A percentile compares a stretch with the other conserved stretches of the same genome.
Evolutionary conservation across 2,888 invertebrate species (phyloP).

Genomic region (Diaprepes abbreviatus): DNA sequence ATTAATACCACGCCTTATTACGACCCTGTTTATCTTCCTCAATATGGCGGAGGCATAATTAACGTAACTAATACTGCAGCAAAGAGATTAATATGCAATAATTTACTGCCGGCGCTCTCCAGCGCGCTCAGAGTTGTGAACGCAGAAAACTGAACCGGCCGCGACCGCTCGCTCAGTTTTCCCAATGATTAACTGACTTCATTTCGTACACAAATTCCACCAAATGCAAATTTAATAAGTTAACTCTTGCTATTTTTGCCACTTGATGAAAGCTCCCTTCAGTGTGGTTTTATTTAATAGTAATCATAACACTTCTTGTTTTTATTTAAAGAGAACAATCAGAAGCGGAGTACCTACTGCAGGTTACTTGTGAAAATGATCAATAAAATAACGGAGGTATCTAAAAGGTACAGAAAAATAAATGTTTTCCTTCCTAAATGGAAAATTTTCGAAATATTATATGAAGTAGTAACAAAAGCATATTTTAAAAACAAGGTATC

Average conservation of each 20-base stretch:
- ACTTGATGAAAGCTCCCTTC: slow-evolving; percentile 27
- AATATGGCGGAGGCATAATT: slow-evolving; percentile 67
- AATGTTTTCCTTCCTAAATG: too few species aligned
- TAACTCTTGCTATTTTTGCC: slow-evolving; percentile 42
- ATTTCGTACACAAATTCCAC: slow-evolving; percentile 68
- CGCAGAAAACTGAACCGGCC: slow-evolving; percentile 66
- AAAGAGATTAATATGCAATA: slow-evolving; percentile 69
- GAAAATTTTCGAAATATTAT: too few species aligned
- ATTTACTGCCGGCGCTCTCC: slow-evolving; percentile 66
- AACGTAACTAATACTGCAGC: slow-evolving; percentile 69
- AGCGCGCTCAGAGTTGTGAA: slow-evolving; percentile 59
- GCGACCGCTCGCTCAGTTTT: slow-evolving; percentile 59
- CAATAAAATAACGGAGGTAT: too few species aligned
- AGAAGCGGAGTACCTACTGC: too few species aligned
- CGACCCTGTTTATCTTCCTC: slow-evolving; percentile 58
- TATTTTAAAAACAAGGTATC: too few species aligned
- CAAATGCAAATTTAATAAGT: slow-evolving; percentile 69
- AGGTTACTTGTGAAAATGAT: too few species aligned
- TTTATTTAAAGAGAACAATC: slow-evolving; percentile 35
- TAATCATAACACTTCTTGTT: too few species aligned
- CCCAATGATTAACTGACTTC: slow-evolving; percentile 68
- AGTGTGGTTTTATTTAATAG: slow-evolving; percentile 1
- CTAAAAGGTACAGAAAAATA: too few species aligned
- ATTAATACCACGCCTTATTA: too few species aligned
- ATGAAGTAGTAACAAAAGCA: too few species aligned